These are phyloP conservation scores for Phataginus tricuspis DNA, from an alignment of 2,797 vertebrate species.

Conservation along the genomic window DNA sequence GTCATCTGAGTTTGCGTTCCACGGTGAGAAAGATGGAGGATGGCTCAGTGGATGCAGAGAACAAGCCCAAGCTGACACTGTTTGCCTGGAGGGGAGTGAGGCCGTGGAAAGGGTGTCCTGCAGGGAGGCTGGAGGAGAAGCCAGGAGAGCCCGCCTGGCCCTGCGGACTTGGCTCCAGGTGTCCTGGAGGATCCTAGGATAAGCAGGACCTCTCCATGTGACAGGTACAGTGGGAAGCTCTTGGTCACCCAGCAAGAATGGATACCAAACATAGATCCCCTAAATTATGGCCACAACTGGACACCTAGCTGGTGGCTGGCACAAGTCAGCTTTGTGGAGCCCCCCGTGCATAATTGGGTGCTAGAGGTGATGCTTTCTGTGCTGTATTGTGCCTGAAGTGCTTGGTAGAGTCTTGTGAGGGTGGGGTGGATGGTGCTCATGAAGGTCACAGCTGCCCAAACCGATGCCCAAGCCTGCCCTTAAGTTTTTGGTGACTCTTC, in stretches of 20 bases:
- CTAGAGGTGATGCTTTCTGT: background rate
- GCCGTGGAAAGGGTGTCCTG: background rate
- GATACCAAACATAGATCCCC: background rate
- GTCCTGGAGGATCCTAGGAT: background rate
- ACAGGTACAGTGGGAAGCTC: background rate
- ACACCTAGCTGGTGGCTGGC: background rate
- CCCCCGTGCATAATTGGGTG: background rate
- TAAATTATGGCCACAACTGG: background rate
- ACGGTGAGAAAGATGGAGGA: background rate
- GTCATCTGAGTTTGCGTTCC: background rate
- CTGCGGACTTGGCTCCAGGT: background rate
- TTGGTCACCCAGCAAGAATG: background rate
- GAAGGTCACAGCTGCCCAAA: background rate
- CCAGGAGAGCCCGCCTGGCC: rapidly evolving
- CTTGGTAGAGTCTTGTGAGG: background rate
- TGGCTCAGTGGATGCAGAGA: background rate
- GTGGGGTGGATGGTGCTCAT: background rate
- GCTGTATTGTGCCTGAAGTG: background rate
- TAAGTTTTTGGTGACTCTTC: background rate
- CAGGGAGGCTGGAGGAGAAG: background rate
- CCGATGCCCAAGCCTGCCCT: background rate
- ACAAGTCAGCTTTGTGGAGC: background rate
- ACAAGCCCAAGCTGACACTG: background rate
- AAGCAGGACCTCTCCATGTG: background rate
- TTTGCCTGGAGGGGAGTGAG: background rate